Percentiles rank a stretch among this genome's conserved stretches.
Conservation (phyloP, 23 tunicate genomes). For the Ascidia mentula region DNA sequence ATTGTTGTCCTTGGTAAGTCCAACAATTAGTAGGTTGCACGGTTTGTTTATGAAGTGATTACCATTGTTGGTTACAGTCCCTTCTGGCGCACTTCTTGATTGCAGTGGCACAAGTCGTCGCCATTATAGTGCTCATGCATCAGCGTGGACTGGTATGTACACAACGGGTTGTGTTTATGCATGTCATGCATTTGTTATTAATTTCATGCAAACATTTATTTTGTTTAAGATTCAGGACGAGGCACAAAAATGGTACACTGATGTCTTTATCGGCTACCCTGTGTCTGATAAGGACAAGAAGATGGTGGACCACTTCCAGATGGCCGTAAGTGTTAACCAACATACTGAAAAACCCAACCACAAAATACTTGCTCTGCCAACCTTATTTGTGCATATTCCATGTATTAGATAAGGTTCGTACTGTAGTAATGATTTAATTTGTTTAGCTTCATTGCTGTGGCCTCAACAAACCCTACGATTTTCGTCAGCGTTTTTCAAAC, state of each 20-base stretch:
- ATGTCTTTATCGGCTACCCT: conserved; percentile 22
- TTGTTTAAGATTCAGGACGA: conserved; percentile 39
- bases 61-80: conserved; percentile 22
- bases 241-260: conserved; percentile 28
- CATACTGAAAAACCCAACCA: no score
- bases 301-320: conserved; percentile 55
- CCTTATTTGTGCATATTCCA: not conserved
- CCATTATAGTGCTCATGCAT: conserved; percentile 30
- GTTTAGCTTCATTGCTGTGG: conserved; percentile 87
- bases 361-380: not conserved
- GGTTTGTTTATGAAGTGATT: not conserved
- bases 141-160: conserved; percentile 31
- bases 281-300: conserved; percentile 13
- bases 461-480: conserved; percentile 37
- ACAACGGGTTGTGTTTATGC: no score
- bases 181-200: no score
- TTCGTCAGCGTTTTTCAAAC: conserved; percentile 11
- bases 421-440: no score
- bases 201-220: no score
- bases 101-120: conserved; percentile 31
- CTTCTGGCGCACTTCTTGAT: conserved; percentile 16
- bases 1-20: conserved; percentile 47
- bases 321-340: conserved; percentile 57
- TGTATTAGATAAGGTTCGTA: not conserved
- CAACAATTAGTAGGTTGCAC: not conserved